phyloP scores from a whole-genome alignment of 2,888 invertebrate species.

The Azorinus chamasolen region DNA sequence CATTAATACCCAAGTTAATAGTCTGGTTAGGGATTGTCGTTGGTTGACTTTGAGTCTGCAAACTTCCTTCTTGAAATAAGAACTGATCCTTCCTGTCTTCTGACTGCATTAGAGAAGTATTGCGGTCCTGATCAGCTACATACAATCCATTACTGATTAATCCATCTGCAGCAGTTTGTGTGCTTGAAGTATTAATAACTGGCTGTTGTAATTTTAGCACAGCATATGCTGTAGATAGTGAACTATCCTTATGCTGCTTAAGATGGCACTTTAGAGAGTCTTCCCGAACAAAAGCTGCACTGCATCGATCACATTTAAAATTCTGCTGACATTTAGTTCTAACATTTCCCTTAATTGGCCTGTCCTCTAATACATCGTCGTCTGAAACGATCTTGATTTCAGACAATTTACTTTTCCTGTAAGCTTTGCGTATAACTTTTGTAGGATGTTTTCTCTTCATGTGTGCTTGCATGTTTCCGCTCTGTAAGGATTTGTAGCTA shows the following conservation, averaged over 20 bases:
- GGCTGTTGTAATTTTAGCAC: conserved; percentile 77
- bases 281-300: conserved; percentile 86
- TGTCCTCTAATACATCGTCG: background rate
- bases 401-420: background rate
- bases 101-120: too few relatives aligned
- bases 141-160: too few relatives aligned
- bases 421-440: conserved; percentile 47
- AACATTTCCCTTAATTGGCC: conserved; percentile 12
- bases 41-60: conserved; percentile 14
- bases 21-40: conserved; percentile 34
- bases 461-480: conserved; percentile 81
- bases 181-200: conserved; percentile 40
- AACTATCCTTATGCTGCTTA: conserved; percentile 83
- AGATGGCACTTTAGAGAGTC: conserved; percentile 87
- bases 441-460: conserved; percentile 80
- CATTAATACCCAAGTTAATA: conserved; percentile 56
- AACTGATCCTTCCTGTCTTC: too few relatives aligned
- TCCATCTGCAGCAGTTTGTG: background rate
- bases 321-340: conserved; percentile 76
- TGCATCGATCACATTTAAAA: conserved; percentile 84
- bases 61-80: background rate
- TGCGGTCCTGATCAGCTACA: too few relatives aligned
- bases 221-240: conserved; percentile 73
- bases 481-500: conserved; percentile 77
- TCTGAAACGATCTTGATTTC: background rate